phyloP scores from a whole-genome alignment of 2,888 invertebrate genomes.

The Parascotia fuliginaria region DNA sequence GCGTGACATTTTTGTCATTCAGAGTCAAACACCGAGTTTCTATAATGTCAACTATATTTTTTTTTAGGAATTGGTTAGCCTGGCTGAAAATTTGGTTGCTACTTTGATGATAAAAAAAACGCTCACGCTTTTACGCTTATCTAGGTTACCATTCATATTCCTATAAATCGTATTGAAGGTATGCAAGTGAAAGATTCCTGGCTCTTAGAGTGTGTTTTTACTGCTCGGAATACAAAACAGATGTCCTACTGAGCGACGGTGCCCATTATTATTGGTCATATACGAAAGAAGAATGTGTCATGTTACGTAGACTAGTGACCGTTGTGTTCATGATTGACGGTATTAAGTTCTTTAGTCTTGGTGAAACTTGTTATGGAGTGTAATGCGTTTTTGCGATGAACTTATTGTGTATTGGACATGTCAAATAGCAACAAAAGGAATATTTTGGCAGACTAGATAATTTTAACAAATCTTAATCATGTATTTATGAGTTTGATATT shows the following conservation, averaged over 20 bases:
- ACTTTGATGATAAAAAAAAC: no score
- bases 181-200: constrained; percentile 37
- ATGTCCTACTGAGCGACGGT: constrained; percentile 27
- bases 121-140: no score
- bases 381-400: not conserved
- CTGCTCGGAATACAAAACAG: constrained; percentile 37
- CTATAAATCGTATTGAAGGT: constrained; percentile 18
- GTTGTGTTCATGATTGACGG: constrained; percentile 1
- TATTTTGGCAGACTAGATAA: no score
- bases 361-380: not conserved
- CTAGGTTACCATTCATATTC: constrained; percentile 10
- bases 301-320: not conserved
- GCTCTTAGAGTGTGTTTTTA: constrained; percentile 11
- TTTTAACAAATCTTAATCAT: no score
- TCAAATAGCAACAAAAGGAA: no score
- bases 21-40: no score
- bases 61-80: no score
- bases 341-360: not conserved
- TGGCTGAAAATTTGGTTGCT: no score
- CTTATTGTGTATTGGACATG: no score
- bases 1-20: no score
- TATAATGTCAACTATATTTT: no score
- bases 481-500: no score
- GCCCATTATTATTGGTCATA: constrained; percentile 34
- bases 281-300: constrained; percentile 10